Evolutionary conservation across 2,888 invertebrate genomes (phyloP), one percentile per base, ranked within the genome.

Genomic region (Drosophila meridionalis): DNA sequence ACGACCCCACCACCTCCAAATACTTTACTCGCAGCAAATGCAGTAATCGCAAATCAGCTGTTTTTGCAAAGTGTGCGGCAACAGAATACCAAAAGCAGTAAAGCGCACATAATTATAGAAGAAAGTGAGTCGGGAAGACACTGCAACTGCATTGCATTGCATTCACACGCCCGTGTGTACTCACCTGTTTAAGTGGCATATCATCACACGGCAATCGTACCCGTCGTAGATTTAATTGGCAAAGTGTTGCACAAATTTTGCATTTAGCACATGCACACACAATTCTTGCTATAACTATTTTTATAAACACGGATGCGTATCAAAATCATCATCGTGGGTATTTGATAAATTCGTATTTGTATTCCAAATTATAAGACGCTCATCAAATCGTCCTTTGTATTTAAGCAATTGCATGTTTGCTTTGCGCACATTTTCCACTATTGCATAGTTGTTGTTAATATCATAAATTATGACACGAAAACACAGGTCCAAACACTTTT

Each of bases 161-260:
- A 26, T 28, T 30, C 40, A 14, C 28, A 34, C 9, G 7, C 20
- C 6, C 14, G 28, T 45, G 38, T 45, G 12, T 48, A 85, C 91
- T 92, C 87, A 92, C 92, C 92, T 92, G 92, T 92, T 92, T 92
- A 92, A 92, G 90, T 92, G 91, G 92, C 92, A 92, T 92, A 92
- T 92, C 92, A 92, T 92, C 91, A 92, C 92, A 92, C 92, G 91
- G 90, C 90, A 89, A 91, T 90, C 90, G 91, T 86, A 91, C 89
- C 88, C 89, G 82, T 89, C 91, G 90, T 86, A 91, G 84, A 82
- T 89, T 90, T 90, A 91, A 91, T 89, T 90, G 75, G 77, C 77
- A 83, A 84, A 87, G 74, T 69, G 71, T 73, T 78, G 77, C 79
- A 83, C 72, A 83, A 84, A 77, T 82, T 76, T 80, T 73, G 89